Base-by-base conservation (phyloP, 1,140 invertebrate species). In the Pararge aegeria region DNA sequence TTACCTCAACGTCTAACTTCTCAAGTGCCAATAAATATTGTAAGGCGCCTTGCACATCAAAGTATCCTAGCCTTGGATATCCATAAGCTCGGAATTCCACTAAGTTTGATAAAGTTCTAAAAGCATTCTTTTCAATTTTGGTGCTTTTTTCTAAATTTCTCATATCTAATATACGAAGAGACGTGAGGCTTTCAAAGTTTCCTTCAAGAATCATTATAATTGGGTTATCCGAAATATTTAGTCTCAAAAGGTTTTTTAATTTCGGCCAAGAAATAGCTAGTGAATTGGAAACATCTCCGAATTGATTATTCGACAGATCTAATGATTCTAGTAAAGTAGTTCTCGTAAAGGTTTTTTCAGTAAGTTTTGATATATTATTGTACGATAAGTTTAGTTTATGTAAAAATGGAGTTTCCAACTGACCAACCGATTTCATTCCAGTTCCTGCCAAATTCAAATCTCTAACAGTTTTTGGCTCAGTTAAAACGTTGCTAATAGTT, bases 401-500 rank as follows among this genome's bases (percentile, higher is more conserved):
- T 30, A 98, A 90, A 74, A 98, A 98, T 5, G 97, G 96, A 20
- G 95, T 97, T 89, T 98, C 97, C 15, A 98, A 77, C 34, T 93
- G 92, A 0, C 92, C 90, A 2, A 97, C 80, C 4, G 87, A 75
- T 42, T 87, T 92, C 5, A 97, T 94, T 9, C 95, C 94, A 1
- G 95, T 96, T 37, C 94, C 93, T 0, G 96, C 95, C 18, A 98
- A 85, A 81, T 96, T 97, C 7, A 98, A 84, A 42, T 94, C 93
- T 48, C 96, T 83, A 0, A 97, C 93, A 0, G 96, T 96, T 90
- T 98, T 98, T 0, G 96, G 96, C 78, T 98, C 96, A 40, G 94
- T 95, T 0, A 98, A 79, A 30, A 98, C 93, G 73, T 94, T 95
- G 7, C 83, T 90, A 2, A 97, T 91, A 0, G 96, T 93, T 63